phyloP scores from a whole-genome alignment of 1,140 invertebrate genomes.

The Harlomillsia oculata region DNA sequence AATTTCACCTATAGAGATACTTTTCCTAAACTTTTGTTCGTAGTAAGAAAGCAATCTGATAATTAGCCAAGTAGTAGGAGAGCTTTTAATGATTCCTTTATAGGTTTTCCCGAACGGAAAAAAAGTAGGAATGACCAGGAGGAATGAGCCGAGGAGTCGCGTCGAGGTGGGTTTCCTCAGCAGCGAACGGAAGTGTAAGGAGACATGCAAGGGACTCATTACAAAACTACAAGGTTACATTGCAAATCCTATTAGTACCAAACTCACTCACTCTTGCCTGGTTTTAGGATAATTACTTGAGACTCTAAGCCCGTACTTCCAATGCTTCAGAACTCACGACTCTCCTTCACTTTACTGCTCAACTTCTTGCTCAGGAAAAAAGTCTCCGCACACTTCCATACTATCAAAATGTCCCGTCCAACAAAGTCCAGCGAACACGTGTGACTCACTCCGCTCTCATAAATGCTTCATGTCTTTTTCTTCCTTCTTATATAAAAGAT shows the following conservation, averaged over 20 bases:
- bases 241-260: no score
- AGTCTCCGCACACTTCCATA: no score
- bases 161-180: conserved; percentile 32
- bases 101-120: conserved; percentile 20
- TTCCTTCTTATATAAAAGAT: conserved; percentile 32
- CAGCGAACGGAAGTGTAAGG: conserved; percentile 25
- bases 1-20: no score
- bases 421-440: no score
- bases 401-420: no score
- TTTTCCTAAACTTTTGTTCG: conserved; percentile 9
- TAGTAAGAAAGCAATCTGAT: conserved; percentile 27
- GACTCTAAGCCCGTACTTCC: conserved; percentile 11
- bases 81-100: conserved; percentile 34
- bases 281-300: conserved; percentile 35
- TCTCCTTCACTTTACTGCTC: neutral
- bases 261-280: no score
- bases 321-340: neutral
- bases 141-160: no score
- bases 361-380: no score
- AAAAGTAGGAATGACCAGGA: conserved; percentile 30
- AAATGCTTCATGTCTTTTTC: conserved; percentile 33
- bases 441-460: no score
- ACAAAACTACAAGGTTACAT: no score
- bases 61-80: conserved; percentile 34
- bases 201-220: conserved; percentile 35